A percentile compares a stretch with the other conserved stretches of the same genome.
Evolutionary conservation across 2,113 vertebrate species (phyloP).

Genomic region (Nycticryphes semicollaris): DNA sequence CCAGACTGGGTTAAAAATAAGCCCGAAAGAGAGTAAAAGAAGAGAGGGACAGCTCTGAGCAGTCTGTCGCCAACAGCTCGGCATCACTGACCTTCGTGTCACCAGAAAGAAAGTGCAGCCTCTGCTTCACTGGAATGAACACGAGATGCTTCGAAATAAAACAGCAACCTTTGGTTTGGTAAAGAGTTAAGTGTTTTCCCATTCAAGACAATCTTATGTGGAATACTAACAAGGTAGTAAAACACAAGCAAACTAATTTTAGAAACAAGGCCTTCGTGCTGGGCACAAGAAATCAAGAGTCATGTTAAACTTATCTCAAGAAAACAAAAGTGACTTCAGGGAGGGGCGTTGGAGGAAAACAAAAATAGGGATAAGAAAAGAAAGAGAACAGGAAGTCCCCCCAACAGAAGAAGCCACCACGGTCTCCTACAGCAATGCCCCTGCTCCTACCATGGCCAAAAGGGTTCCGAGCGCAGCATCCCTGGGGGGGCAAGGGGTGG

Average conservation of each 20-base stretch:
- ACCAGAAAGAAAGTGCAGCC: constrained; percentile 74
- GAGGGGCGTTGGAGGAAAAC: not conserved
- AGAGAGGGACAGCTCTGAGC: constrained; percentile 60
- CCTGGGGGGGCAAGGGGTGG: not conserved
- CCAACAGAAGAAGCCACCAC: not conserved
- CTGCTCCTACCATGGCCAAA: accelerated
- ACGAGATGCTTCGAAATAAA: constrained; percentile 74
- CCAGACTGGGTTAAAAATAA: constrained; percentile 60
- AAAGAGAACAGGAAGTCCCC: not conserved
- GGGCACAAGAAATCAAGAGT: constrained; percentile 70
- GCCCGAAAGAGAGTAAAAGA: constrained; percentile 23
- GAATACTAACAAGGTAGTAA: constrained; percentile 74
- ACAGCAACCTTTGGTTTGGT: constrained; percentile 82
- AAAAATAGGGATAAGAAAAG: not conserved
- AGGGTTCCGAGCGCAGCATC: not conserved
- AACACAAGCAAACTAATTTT: constrained; percentile 67
- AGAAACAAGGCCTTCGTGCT: constrained; percentile 74
- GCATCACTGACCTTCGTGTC: constrained; percentile 69
- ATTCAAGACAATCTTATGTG: constrained; percentile 71
- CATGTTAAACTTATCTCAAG: constrained; percentile 62
- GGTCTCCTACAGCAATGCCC: not conserved
- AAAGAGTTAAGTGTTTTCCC: constrained; percentile 73
- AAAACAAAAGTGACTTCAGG: constrained; percentile 42
- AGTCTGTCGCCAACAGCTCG: constrained; percentile 53
- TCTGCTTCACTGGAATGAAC: constrained; percentile 77